Evolutionary conservation across 2,888 invertebrate genomes (phyloP), one percentile per base, ranked within the genome.

Genomic region (Icerya purchasi): DNA sequence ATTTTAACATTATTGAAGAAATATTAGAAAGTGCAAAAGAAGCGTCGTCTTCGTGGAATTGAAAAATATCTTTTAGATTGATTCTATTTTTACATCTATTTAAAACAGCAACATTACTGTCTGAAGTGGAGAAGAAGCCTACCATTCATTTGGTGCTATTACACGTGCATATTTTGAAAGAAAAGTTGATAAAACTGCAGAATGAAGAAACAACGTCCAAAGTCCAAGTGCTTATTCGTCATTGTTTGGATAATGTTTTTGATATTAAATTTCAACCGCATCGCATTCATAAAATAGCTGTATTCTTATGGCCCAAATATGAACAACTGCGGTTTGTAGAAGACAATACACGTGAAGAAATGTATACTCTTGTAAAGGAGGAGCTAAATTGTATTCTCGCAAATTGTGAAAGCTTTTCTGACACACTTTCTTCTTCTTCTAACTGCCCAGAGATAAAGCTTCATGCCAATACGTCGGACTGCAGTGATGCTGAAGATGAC

Each of bases 151-250:
- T 52, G 8, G 53, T 52, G 8, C 5, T 52, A 20, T 52, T 52
- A 20, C 53, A 52, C 53, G 19, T 52, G 53, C 53, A 52, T n/a
- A 52, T 52, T 52, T 8, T 52, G 20, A 52, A 52, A 52, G 53
- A 52, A 52, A 52, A 14, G 20, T 19, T 52, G 14, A 5, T 5
- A 5, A 20, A 52, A 52, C 20, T 52, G 20, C 19, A 19, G 20
- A 52, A 52, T 5, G 20, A 8, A n/a, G 53, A 52, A 52, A 52
- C n/a, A 19, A 52, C 14, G 14, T n/a, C 14, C 5, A 20, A 52
- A n/a, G 20, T 52, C n/a, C 53, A 52, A 20, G 14, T 14, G 14
- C 14, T 52, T 5, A 52, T 52, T 52, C 14, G 19, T 5, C 14
- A 52, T 19, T 52, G 53, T 19, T 52, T 52, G 19, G 14, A 52